These are phyloP conservation scores for Paedocypris sp. DNA, from an alignment of 2,113 vertebrate species.

Conservation along the genomic window DNA sequence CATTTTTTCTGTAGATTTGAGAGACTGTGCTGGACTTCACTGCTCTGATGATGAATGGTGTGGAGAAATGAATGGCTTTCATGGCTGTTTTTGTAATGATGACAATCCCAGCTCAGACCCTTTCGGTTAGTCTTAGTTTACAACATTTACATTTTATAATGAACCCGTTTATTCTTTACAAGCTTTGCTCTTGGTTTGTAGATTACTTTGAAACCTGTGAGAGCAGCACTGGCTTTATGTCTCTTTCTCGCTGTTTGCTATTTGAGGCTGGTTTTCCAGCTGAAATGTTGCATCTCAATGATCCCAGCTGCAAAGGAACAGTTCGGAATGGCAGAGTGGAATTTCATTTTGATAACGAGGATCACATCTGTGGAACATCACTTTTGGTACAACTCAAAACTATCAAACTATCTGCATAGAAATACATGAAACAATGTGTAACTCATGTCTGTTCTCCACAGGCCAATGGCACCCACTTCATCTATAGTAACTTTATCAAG, in stretches of 20 bases:
- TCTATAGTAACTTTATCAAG: slow-evolving; percentile 13
- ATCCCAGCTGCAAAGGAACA: slow-evolving; percentile 44
- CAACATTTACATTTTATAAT: neutral
- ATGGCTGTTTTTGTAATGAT: slow-evolving; percentile 57
- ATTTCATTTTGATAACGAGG: slow-evolving; percentile 47
- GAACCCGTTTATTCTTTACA: neutral
- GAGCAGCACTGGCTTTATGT: slow-evolving; percentile 42
- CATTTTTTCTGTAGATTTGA: too few species aligned
- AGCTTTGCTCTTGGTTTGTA: slow-evolving; percentile 10
- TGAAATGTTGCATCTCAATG: slow-evolving; percentile 42
- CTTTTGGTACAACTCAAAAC: slow-evolving; percentile 42
- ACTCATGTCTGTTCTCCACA: neutral
- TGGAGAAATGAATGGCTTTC: slow-evolving; percentile 43
- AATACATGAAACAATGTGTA: neutral
- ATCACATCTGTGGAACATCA: slow-evolving; percentile 46
- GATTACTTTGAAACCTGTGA: slow-evolving; percentile 42
- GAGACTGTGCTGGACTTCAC: slow-evolving; percentile 39
- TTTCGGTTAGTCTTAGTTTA: slow-evolving; percentile 34
- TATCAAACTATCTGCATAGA: too few species aligned
- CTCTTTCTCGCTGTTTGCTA: slow-evolving; percentile 55
- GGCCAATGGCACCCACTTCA: slow-evolving; percentile 25
- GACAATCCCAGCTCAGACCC: slow-evolving; percentile 21
- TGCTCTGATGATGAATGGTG: slow-evolving; percentile 59
- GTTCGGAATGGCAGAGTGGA: slow-evolving; percentile 41
- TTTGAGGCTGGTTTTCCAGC: slow-evolving; percentile 50